Evolutionary conservation across 2,113 vertebrate species (phyloP).

Genomic region (Pleuronectes platessa): DNA sequence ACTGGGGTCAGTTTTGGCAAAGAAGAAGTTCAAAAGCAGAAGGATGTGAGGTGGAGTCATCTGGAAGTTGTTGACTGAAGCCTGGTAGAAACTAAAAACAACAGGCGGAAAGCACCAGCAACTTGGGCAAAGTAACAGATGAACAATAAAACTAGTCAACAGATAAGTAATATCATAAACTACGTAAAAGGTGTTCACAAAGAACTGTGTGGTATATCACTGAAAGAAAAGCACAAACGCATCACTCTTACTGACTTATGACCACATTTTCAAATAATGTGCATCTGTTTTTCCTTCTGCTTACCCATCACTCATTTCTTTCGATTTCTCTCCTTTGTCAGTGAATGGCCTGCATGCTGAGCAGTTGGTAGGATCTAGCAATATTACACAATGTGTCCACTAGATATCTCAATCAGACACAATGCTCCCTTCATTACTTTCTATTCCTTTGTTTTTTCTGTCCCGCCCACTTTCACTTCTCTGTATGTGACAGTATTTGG

Average conservation of each 20-base stretch:
- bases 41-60: constrained; percentile 63
- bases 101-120: constrained; percentile 6
- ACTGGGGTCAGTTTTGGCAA: constrained; percentile 44
- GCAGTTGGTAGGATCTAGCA: constrained; percentile 32
- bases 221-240: neutral
- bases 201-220: neutral
- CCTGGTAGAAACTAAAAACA: constrained; percentile 49
- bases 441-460: constrained; percentile 60
- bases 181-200: neutral
- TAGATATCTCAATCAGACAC: constrained; percentile 12
- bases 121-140: neutral
- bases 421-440: constrained; percentile 52
- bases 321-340: constrained; percentile 13
- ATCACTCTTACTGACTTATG: neutral
- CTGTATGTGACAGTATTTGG: constrained; percentile 22
- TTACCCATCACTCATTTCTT: constrained; percentile 25
- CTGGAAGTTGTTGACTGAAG: constrained; percentile 67
- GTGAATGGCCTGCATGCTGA: constrained; percentile 25
- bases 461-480: constrained; percentile 59
- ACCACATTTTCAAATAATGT: constrained; percentile 11
- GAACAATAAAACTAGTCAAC: neutral
- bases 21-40: constrained; percentile 74
- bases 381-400: constrained; percentile 48
- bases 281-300: constrained; percentile 3
- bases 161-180: neutral